Conservation (phyloP, 2,888 invertebrate species). For the Trichacis sp. region DNA sequence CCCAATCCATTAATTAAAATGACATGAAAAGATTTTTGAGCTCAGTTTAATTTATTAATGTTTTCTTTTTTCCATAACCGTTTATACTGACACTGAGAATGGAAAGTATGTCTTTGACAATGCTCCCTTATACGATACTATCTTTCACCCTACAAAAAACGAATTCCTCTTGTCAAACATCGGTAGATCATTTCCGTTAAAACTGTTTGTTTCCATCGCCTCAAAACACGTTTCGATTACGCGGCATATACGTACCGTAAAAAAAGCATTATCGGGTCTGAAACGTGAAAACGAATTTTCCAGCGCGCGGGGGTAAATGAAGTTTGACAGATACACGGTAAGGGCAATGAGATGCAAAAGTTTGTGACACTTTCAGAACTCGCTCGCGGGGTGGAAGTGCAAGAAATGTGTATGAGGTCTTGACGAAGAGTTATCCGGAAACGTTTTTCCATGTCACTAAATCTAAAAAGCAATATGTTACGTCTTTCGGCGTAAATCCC, state of each 20-base stretch:
- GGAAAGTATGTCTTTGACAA: no score
- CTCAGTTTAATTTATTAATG: no score
- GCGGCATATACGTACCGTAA: slow-evolving; percentile 25
- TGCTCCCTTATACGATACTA: background rate
- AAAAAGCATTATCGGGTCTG: slow-evolving; percentile 38
- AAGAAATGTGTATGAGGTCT: slow-evolving; percentile 30
- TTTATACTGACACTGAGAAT: no score
- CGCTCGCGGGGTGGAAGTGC: slow-evolving; percentile 32
- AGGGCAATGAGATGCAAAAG: slow-evolving; percentile 44
- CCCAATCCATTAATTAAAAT: no score
- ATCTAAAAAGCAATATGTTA: slow-evolving; percentile 41
- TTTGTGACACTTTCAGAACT: slow-evolving; percentile 41
- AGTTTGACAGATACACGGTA: slow-evolving; percentile 42
- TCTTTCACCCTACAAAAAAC: no score
- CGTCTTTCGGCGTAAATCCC: slow-evolving; percentile 32
- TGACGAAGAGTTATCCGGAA: slow-evolving; percentile 40
- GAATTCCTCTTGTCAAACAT: no score
- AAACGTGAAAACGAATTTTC: slow-evolving; percentile 41
- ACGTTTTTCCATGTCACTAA: slow-evolving; percentile 40
- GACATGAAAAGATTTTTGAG: no score
- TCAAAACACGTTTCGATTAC: slow-evolving; percentile 35
- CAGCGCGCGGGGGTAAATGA: slow-evolving; percentile 39
- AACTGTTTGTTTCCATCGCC: background rate
- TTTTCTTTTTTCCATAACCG: no score
- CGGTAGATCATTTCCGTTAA: no score